Conservation (phyloP, 2,113 vertebrate genomes). For the Pheucticus melanocephalus region DNA sequence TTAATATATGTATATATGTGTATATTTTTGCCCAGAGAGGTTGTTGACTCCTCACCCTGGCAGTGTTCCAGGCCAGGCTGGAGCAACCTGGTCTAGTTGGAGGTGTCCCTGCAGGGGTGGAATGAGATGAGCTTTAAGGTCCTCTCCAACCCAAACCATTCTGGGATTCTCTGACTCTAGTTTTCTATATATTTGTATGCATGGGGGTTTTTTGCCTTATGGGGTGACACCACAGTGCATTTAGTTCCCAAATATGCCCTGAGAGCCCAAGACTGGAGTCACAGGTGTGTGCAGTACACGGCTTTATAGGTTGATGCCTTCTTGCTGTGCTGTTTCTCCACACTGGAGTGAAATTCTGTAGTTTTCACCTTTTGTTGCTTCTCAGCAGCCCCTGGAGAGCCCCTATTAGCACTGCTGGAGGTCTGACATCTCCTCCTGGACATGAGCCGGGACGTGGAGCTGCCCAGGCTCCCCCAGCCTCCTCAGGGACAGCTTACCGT, state of each 20-base stretch:
- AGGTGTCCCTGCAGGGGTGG: neutral
- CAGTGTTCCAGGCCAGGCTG: neutral
- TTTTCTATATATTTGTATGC: neutral
- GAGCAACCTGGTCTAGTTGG: neutral
- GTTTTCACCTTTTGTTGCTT: neutral
- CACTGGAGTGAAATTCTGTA: rapidly evolving
- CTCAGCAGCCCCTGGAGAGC: neutral
- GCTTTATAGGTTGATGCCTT: neutral
- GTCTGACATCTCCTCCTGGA: neutral
- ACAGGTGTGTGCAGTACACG: neutral
- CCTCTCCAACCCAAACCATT: neutral
- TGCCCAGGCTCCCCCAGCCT: neutral
- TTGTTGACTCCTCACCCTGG: neutral
- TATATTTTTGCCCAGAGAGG: neutral
- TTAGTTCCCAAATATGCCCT: rapidly evolving
- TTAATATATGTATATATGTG: rapidly evolving
- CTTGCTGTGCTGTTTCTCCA: rapidly evolving
- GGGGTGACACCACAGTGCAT: rapidly evolving
- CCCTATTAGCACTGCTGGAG: rapidly evolving
- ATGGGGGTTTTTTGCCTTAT: rapidly evolving
- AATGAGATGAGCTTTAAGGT: neutral
- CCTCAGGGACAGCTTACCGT: rapidly evolving
- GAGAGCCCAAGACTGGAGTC: neutral
- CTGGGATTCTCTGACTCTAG: neutral
- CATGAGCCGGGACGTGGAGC: rapidly evolving